Percentiles rank a stretch among this genome's conserved stretches.
phyloP scores from a whole-genome alignment of 2,888 invertebrate genomes.

The Cataglyphis rosenhaueri region DNA sequence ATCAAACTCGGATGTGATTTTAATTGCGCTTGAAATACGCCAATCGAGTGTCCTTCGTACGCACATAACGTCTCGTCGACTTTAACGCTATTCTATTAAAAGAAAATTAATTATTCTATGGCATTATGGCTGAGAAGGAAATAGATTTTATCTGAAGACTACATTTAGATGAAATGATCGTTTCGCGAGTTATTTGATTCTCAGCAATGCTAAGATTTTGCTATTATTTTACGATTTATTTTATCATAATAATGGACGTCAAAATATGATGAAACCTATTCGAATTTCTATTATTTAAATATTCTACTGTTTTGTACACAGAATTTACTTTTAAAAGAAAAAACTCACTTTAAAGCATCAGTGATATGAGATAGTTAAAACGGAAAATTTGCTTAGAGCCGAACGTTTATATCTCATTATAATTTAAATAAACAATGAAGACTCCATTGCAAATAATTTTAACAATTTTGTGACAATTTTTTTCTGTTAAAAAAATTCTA shows the following conservation, averaged over 20 bases:
- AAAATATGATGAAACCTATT: neutral
- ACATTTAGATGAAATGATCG: neutral
- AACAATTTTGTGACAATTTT: neutral
- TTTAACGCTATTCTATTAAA: neutral
- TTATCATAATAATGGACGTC: neutral
- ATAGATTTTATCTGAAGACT: constrained; percentile 5
- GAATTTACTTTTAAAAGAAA: neutral
- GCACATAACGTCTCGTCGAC: neutral
- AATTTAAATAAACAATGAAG: neutral
- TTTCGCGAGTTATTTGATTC: neutral
- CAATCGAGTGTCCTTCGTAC: constrained; percentile 21
- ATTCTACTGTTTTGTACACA: neutral
- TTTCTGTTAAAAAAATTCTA: neutral
- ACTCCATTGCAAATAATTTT: neutral
- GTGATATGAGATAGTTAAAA: neutral
- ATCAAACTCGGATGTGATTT: constrained; percentile 21
- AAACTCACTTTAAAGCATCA: neutral
- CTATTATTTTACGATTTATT: neutral
- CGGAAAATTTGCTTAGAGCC: neutral
- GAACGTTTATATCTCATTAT: neutral
- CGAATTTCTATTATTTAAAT: constrained; percentile 6
- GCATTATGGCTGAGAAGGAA: constrained; percentile 4
- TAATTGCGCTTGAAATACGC: constrained; percentile 18
- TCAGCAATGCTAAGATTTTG: neutral
- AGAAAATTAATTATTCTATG: neutral